These are phyloP conservation scores for Campopleginae sp. DNA, from an alignment of 2,888 invertebrate genomes.

Conservation along the genomic window DNA sequence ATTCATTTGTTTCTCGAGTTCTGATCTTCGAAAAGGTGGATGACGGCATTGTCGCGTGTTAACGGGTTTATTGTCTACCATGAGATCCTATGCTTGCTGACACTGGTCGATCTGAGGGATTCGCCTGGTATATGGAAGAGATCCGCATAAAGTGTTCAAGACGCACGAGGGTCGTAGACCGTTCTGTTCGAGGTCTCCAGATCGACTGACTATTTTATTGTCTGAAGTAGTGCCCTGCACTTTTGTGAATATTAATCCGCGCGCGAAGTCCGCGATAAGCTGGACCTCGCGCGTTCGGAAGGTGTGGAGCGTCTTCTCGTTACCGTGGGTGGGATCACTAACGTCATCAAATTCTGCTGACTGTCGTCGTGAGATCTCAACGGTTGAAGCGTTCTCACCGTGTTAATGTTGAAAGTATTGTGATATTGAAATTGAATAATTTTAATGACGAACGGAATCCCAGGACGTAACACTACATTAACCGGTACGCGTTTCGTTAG, in stretches of 20 bases:
- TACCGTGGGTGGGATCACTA: neutral
- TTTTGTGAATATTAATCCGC: neutral
- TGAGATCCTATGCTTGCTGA: neutral
- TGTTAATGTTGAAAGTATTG: no score
- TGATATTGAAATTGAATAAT: no score
- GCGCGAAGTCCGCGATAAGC: neutral
- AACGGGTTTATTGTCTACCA: neutral
- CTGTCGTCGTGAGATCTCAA: no score
- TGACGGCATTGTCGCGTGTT: neutral
- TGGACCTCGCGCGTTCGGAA: neutral
- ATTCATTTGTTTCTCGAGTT: neutral
- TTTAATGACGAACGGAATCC: no score
- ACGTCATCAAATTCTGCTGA: no score
- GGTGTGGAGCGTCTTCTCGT: neutral
- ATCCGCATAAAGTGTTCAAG: neutral
- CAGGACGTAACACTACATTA: no score
- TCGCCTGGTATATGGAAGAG: neutral
- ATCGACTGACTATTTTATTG: no score
- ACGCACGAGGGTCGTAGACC: neutral
- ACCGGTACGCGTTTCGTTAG: slow-evolving; percentile 2
- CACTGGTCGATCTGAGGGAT: neutral
- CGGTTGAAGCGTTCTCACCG: no score
- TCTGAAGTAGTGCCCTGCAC: no score
- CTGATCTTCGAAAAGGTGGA: neutral
- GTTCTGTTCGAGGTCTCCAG: no score